Conservation (phyloP, 2,797 vertebrate genomes). For the Ciconia nigra region DNA sequence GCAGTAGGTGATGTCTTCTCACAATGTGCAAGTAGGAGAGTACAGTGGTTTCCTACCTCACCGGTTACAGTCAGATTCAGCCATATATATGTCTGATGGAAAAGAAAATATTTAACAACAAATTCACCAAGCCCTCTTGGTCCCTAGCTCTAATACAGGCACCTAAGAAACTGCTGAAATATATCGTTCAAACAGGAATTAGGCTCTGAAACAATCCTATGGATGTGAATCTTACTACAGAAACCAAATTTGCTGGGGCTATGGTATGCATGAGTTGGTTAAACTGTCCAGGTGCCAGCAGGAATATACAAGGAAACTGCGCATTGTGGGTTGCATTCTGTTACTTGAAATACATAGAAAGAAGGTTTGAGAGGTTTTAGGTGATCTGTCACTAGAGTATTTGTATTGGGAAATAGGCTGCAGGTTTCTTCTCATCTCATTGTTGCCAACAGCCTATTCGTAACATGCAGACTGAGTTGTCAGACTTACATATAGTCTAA, state of each 20-base stretch:
- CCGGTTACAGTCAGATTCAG: not conserved
- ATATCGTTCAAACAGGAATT: not conserved
- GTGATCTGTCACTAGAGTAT: not conserved
- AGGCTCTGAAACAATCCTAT: not conserved
- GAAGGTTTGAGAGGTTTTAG: not conserved
- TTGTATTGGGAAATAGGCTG: not conserved
- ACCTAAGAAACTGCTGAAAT: not conserved
- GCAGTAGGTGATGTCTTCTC: not conserved
- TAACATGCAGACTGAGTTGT: not conserved
- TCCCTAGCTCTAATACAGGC: not conserved
- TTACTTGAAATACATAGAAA: not conserved
- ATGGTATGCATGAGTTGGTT: not conserved
- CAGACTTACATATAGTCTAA: not conserved
- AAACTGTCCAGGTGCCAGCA: not conserved
- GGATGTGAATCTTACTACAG: not conserved
- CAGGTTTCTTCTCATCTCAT: not conserved
- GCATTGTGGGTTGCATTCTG: not conserved
- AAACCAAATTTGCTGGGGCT: not conserved
- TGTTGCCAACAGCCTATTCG: not conserved
- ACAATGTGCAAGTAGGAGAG: not conserved
- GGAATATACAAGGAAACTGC: not conserved
- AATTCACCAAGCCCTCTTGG: not conserved
- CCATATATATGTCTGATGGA: not conserved
- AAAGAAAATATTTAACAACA: not conserved
- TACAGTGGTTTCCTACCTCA: not conserved